phyloP scores from a whole-genome alignment of 2,797 vertebrate genomes.

The Chloroceryle inda region DNA sequence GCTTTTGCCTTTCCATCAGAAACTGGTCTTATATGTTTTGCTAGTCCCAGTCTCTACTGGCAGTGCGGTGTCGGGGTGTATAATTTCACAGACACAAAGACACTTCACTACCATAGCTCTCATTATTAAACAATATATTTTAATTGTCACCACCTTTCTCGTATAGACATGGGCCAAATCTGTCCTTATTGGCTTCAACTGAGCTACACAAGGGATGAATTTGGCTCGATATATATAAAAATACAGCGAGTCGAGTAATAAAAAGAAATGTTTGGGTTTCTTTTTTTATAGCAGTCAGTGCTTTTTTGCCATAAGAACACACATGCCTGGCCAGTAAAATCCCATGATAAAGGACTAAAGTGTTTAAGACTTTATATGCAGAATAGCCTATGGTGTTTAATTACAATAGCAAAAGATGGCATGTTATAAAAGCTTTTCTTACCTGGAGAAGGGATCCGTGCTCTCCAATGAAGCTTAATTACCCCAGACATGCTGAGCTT shows the following conservation, averaged over 20 bases:
- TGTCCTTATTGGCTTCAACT: conserved; percentile 51
- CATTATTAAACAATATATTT: conserved; percentile 77
- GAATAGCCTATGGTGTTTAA: conserved; percentile 65
- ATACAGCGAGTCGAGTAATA: conserved; percentile 62
- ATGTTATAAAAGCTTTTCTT: conserved; percentile 56
- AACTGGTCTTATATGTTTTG: conserved; percentile 36
- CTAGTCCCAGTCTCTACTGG: conserved; percentile 28
- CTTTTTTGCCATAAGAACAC: conserved; percentile 42
- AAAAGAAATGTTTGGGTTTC: conserved; percentile 75
- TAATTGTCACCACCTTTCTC: conserved; percentile 75
- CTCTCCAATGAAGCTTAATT: conserved; percentile 64
- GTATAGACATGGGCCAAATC: conserved; percentile 57
- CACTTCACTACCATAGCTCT: conserved; percentile 63
- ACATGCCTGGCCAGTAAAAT: conserved; percentile 69
- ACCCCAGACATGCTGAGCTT: conserved; percentile 49
- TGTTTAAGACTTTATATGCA: conserved; percentile 66
- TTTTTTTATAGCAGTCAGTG: conserved; percentile 60
- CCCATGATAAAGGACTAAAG: conserved; percentile 57
- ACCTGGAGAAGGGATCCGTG: conserved; percentile 66
- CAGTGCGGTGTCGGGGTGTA: conserved; percentile 40
- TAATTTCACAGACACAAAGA: conserved; percentile 72
- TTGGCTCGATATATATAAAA: conserved; percentile 69
- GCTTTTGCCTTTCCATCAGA: conserved; percentile 57
- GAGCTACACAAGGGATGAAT: conserved; percentile 66
- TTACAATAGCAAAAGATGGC: conserved; percentile 64